phyloP scores from a whole-genome alignment of 2,888 invertebrate species.

The Clivina fossor region DNA sequence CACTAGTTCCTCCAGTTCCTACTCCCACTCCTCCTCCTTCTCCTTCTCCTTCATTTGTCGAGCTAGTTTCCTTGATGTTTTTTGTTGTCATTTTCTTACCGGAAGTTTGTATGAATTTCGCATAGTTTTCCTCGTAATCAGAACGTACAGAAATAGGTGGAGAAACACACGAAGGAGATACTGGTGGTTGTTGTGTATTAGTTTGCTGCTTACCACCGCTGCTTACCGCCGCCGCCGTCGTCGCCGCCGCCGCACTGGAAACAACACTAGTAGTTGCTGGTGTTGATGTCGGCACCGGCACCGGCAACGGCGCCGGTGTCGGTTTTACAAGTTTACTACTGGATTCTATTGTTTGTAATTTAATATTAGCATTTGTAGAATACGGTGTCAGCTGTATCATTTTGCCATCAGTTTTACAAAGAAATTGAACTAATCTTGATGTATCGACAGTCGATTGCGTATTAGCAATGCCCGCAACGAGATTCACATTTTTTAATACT shows the following conservation, averaged over 20 bases:
- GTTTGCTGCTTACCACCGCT: too few relatives aligned
- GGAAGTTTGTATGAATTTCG: constrained; percentile 58
- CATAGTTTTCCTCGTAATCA: constrained; percentile 60
- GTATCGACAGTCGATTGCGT: constrained; percentile 19
- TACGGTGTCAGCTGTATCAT: constrained; percentile 31
- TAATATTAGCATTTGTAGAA: constrained; percentile 22
- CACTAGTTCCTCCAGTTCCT: constrained; percentile 47
- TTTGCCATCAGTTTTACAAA: constrained; percentile 32
- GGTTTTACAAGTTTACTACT: constrained; percentile 11
- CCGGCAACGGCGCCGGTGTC: constrained; percentile 49
- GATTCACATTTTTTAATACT: constrained; percentile 56
- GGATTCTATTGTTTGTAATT: constrained; percentile 24
- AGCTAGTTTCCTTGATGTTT: constrained; percentile 34
- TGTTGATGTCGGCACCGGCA: constrained; percentile 55
- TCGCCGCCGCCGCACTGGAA: constrained; percentile 29
- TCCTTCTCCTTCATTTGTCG: constrained; percentile 1
- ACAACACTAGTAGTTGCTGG: constrained; percentile 5
- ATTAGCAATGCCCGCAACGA: constrained; percentile 53
- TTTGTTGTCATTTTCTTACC: constrained; percentile 36
- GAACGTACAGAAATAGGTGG: constrained; percentile 48
- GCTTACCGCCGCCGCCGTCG: constrained; percentile 45
- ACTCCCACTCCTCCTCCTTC: too few relatives aligned
- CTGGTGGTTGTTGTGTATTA: too few relatives aligned
- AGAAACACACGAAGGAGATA: constrained; percentile 45
- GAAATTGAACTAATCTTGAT: constrained; percentile 26